Evolutionary conservation across 2,888 invertebrate species (phyloP).

Genomic region (Cremastinae sp.): DNA sequence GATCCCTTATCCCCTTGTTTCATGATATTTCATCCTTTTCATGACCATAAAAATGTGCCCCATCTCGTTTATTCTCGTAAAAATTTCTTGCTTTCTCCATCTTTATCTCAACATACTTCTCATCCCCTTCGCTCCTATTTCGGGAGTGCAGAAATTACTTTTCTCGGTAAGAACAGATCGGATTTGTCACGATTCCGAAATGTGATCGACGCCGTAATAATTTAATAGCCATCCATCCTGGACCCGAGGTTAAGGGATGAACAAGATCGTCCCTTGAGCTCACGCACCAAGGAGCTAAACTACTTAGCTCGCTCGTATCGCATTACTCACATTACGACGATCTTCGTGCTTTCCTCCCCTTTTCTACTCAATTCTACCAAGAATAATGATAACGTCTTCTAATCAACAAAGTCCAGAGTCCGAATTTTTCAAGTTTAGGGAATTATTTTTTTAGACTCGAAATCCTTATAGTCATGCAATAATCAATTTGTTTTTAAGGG

Average conservation of each 20-base stretch:
- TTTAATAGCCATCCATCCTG: conserved; percentile 77
- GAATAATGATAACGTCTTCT: not conserved
- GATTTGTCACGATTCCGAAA: conserved; percentile 79
- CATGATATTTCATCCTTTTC: too few relatives aligned
- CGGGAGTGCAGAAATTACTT: not conserved
- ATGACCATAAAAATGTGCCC: too few relatives aligned
- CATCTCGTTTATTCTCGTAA: too few relatives aligned
- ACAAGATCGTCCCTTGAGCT: conserved; percentile 23
- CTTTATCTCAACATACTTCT: too few relatives aligned
- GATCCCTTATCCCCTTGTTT: too few relatives aligned
- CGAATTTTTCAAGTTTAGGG: too few relatives aligned
- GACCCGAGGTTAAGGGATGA: conserved; percentile 8
- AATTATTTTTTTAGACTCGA: too few relatives aligned
- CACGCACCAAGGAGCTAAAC: conserved; percentile 79
- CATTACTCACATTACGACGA: conserved; percentile 75
- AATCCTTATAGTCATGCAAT: too few relatives aligned
- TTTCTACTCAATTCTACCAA: conserved; percentile 14
- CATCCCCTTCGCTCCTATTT: too few relatives aligned
- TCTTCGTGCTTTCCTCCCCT: conserved; percentile 47
- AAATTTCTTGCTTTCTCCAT: too few relatives aligned
- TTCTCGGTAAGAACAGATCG: conserved; percentile 69
- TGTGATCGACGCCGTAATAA: conserved; percentile 78
- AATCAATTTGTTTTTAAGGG: too few relatives aligned
- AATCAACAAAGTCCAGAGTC: too few relatives aligned
- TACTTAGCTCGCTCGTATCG: conserved; percentile 77